phyloP scores from a whole-genome alignment of 2,888 invertebrate genomes.

The Calephelis perditalis region DNA sequence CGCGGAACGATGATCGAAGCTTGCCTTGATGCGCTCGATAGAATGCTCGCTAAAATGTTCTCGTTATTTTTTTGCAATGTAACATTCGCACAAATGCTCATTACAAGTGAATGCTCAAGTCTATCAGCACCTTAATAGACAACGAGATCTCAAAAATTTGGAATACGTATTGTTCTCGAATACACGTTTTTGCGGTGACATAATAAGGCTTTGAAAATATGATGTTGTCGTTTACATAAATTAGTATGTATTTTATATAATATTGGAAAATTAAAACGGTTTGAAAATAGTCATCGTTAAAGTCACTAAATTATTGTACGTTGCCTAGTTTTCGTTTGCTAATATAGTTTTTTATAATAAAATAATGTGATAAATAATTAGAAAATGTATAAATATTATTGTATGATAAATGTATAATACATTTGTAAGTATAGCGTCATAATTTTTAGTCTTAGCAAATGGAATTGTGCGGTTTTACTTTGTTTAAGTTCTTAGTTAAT shows the following conservation, averaged over 20 bases:
- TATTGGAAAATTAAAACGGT: constrained; percentile 26
- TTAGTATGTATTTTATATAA: constrained; percentile 15
- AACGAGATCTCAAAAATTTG: not conserved
- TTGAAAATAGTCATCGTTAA: constrained; percentile 48
- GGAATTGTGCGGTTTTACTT: constrained; percentile 15
- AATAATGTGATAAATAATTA: constrained; percentile 62
- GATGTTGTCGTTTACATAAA: constrained; percentile 6
- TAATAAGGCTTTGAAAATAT: not conserved
- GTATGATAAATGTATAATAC: constrained; percentile 44
- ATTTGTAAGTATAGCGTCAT: constrained; percentile 52
- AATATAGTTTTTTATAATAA: constrained; percentile 48
- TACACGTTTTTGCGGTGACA: not conserved
- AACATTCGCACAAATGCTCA: no score
- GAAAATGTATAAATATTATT: constrained; percentile 47
- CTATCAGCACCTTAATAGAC: no score
- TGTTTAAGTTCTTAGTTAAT: constrained; percentile 24
- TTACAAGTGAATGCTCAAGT: no score
- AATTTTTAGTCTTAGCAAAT: constrained; percentile 37
- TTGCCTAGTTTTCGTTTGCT: constrained; percentile 52
- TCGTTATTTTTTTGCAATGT: no score
- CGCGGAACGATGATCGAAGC: no score
- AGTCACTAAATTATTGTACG: constrained; percentile 69
- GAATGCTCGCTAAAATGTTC: no score
- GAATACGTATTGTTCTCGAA: not conserved
- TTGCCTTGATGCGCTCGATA: no score